These are phyloP conservation scores for Listrodromus nycthemerus DNA, from an alignment of 2,888 invertebrate species.

Conservation along the genomic window DNA sequence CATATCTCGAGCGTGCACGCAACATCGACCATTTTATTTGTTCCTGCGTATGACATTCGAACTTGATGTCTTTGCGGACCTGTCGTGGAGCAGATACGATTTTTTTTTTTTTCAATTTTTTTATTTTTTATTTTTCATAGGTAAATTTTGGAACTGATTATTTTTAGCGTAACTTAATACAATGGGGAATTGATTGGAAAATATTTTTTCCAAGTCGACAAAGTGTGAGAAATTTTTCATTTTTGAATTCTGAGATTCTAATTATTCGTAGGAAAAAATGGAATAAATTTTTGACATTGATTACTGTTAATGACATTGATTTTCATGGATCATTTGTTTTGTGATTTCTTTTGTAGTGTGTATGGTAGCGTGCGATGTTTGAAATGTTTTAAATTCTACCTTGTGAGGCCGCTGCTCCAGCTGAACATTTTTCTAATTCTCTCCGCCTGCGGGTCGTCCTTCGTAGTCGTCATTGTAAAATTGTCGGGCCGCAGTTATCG, in stretches of 20 bases:
- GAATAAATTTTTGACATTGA: too few relatives aligned
- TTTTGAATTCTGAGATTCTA: too few relatives aligned
- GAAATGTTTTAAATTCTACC: conserved; percentile 49
- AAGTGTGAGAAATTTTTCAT: too few relatives aligned
- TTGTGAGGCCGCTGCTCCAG: conserved; percentile 86
- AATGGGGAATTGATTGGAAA: too few relatives aligned
- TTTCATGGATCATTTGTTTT: background rate
- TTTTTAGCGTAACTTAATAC: too few relatives aligned
- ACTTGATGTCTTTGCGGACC: background rate
- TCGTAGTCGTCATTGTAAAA: conserved; percentile 73
- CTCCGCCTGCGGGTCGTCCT: conserved; percentile 82
- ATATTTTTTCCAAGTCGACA: background rate
- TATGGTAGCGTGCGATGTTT: background rate
- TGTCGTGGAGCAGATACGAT: too few relatives aligned
- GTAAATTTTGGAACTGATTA: too few relatives aligned
- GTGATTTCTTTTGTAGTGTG: background rate
- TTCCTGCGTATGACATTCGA: background rate
- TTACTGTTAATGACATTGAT: background rate
- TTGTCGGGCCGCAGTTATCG: conserved; percentile 22
- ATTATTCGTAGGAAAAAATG: too few relatives aligned
- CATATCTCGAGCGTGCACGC: background rate
- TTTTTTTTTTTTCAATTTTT: too few relatives aligned
- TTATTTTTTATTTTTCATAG: too few relatives aligned
- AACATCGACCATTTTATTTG: background rate
- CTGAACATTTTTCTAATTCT: conserved; percentile 88